Base-by-base conservation (phyloP, 2,113 vertebrate species). In the Amphiprion ocellaris region DNA sequence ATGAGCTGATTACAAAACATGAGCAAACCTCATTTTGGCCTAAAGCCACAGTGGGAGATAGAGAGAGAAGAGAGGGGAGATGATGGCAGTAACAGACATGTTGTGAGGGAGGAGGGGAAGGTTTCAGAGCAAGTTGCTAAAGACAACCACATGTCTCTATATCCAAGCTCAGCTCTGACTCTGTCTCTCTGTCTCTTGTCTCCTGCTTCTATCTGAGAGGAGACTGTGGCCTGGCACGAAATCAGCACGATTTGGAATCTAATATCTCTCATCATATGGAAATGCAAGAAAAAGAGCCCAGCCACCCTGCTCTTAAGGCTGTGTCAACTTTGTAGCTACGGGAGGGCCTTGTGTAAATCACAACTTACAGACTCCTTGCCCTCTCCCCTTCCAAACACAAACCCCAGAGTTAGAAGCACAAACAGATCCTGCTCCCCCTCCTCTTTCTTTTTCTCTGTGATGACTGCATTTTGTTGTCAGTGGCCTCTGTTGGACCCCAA, bases 71-170 rank as follows among this genome's bases (percentile, higher is more conserved):
- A 82, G 39, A 69, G 65, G 37, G 76, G 75, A 76, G 85, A 80
- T 55, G 85, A 84, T 53, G 81, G 83, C 56, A 81, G 88, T 78
- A 69, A 21, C 85, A 80, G 81, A 74, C 69, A 64, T 55, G 62
- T 56, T n/a, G 68, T 16, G 61, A 62, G 71, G 90, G 84, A 88
- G 77, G 64, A 82, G 71, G 88, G 79, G 72, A 81, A 70, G 50
- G 66, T 64, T 28, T 78, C 10, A 55, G 78, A 70, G 70, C 50
- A 75, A 82, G 85, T 77, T 76, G 92, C 91, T 96, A 95, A 96
- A 94, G 93, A 95, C 87, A 94, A 95, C 94, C 95, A 96, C 95
- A 96, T 95, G 94, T 94, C 87, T 93, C 83, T 74, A 81, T 55
- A 84, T 73, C 91, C 89, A 90, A 83, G 90, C 91, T 87, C 54